Base-by-base conservation (phyloP, 2,888 invertebrate species). In the Chesias legatella region DNA sequence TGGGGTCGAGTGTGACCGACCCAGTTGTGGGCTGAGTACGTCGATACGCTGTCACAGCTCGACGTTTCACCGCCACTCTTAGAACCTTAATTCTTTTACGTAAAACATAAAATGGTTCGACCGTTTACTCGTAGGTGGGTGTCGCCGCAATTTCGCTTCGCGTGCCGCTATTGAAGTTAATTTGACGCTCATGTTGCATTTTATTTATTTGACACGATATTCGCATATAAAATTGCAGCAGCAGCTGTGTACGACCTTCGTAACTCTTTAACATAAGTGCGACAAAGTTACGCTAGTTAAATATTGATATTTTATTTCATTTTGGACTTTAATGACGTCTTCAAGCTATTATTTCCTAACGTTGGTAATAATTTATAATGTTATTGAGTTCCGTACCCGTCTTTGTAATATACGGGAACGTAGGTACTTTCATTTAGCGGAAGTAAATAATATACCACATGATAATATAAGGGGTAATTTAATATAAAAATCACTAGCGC, bases 1-100 rank as follows among this genome's bases (percentile, higher is more conserved):
- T 67, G 53, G 63, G 74, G 75, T 79, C 75, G 76, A 81, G 80
- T 73, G 68, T 58, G 65, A 67, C 72, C 81, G 81, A 81, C 81
- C 79, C 62, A 80, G 75, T 77, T 78, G 68, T 60, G 42, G 60
- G 34, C 34, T 41, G 48, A 47, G 52, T 43, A 66, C 63, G 73
- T 76, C 79, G 71, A 79, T 75, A 72, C 64, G 67, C 68, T 72
- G 70, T 67, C 64, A 66, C 68, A 64, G 66, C 69, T 62, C 56
- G 51, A 58, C 53, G 46, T 59, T 53, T 47, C 52, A 50, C 57
- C 49, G 55, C 49, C 34, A 30, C 38, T 42, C 49, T 47, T 51
- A 43, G 30, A 48, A 48, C 58, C 57, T 54, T 72, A 66, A 51
- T 33, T 43, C 58, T 33, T 49, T 43, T 33, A 40, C 30, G 51